Conservation (phyloP, 2,888 invertebrate genomes). For the Sthenelais limicola region DNA sequence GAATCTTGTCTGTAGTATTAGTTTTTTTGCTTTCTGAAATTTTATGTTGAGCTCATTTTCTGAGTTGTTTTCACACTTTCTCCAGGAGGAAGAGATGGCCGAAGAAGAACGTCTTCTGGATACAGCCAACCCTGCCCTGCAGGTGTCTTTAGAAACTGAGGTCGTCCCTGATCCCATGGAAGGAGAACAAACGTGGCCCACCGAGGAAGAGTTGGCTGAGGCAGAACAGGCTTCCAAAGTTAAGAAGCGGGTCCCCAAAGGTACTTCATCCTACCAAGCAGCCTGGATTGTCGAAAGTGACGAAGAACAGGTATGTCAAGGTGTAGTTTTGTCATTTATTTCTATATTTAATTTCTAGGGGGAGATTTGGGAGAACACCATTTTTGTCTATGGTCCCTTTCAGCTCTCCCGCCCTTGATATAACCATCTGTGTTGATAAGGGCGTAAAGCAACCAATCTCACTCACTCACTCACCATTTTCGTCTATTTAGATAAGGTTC, state of each 20-base stretch:
- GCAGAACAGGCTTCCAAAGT: conserved; percentile 78
- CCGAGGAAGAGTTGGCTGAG: conserved; percentile 88
- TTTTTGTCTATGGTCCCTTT: too few relatives aligned
- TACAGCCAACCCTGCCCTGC: conserved; percentile 61
- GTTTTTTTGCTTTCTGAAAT: too few relatives aligned
- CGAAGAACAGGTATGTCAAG: conserved; percentile 73
- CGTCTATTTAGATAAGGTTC: too few relatives aligned
- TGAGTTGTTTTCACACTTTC: background rate
- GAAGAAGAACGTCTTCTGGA: conserved; percentile 57
- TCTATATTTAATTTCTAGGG: too few relatives aligned
- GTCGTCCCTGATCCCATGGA: conserved; percentile 88
- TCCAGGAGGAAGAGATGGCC: conserved; percentile 41
- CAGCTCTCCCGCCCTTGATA: too few relatives aligned
- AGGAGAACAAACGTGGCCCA: conserved; percentile 97
- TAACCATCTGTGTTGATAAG: too few relatives aligned
- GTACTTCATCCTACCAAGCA: conserved; percentile 97
- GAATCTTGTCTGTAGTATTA: too few relatives aligned
- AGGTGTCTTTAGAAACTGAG: conserved; percentile 83
- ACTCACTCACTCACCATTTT: too few relatives aligned
- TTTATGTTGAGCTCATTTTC: too few relatives aligned
- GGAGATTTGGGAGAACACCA: too few relatives aligned
- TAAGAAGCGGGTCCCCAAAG: conserved; percentile 86
- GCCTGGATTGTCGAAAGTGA: conserved; percentile 78
- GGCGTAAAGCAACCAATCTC: too few relatives aligned
- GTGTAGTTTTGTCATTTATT: too few relatives aligned